These are phyloP conservation scores for Cheilosia grossa DNA, from an alignment of 2,888 invertebrate species.

Conservation along the genomic window DNA sequence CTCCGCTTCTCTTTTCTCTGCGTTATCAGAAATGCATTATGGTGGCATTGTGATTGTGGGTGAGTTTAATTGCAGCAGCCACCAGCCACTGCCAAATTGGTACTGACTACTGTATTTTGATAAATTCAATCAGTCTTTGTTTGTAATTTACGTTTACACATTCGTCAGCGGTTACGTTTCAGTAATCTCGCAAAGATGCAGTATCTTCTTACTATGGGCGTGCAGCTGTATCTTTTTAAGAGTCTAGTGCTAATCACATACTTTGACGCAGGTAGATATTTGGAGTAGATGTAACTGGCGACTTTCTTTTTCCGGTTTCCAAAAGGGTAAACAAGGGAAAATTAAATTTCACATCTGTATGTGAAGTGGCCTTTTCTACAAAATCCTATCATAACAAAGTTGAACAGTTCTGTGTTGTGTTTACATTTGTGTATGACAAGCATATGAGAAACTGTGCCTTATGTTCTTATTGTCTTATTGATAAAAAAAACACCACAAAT, in stretches of 20 bases:
- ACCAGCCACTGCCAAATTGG: background rate
- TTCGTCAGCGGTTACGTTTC: background rate
- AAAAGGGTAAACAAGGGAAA: background rate
- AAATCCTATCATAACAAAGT: background rate
- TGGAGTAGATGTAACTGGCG: background rate
- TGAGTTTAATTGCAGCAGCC: background rate
- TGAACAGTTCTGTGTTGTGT: background rate
- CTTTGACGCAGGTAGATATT: conserved; percentile 48
- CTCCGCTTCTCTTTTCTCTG: background rate
- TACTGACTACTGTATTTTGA: background rate
- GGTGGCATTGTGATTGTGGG: too few species aligned
- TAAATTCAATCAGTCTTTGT: background rate
- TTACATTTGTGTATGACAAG: background rate
- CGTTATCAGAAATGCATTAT: background rate
- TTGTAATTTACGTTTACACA: background rate
- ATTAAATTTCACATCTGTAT: conserved; percentile 2
- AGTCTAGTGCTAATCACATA: conserved; percentile 44
- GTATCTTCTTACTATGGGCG: conserved; percentile 42
- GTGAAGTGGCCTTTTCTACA: conserved; percentile 19
- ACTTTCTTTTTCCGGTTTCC: background rate
- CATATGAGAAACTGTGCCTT: background rate
- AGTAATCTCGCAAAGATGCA: conserved; percentile 16
- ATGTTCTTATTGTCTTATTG: too few species aligned
- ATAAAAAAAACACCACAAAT: too few species aligned
- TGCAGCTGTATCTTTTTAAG: conserved; percentile 59